Evolutionary conservation across 2,888 invertebrate genomes (phyloP).

Genomic region (Neria commutata): DNA sequence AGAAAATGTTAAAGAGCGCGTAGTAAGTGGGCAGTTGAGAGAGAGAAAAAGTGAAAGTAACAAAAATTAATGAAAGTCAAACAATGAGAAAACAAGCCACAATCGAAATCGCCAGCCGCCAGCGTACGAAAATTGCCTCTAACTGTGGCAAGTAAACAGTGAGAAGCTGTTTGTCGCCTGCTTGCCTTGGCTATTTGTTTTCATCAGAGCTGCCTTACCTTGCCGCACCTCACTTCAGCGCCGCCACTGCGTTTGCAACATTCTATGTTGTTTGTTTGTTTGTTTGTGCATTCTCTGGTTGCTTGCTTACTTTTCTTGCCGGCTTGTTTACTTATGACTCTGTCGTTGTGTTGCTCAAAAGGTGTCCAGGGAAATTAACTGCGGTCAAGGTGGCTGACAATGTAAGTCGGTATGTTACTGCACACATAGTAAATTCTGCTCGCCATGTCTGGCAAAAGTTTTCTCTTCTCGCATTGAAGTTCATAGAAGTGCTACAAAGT

Average conservation of each 20-base stretch:
- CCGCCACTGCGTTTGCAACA: neutral
- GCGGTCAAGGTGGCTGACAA: too few relatives aligned
- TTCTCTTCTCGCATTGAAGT: too few relatives aligned
- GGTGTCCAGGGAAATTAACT: constrained; percentile 1
- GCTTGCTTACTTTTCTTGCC: neutral
- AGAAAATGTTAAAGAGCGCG: neutral
- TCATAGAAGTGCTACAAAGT: too few relatives aligned
- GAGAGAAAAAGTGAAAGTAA: neutral
- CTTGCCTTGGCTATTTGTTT: neutral
- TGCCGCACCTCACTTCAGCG: too few relatives aligned
- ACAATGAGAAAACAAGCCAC: neutral
- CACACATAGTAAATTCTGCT: too few relatives aligned
- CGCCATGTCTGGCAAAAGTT: too few relatives aligned
- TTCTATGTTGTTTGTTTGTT: neutral
- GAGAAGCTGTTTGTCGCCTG: neutral
- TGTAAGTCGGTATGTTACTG: too few relatives aligned
- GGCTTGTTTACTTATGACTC: neutral
- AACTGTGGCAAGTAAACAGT: neutral
- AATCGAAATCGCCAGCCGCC: neutral
- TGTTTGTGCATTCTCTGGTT: neutral
- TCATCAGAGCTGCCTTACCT: too few relatives aligned
- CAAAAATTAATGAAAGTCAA: constrained; percentile 3
- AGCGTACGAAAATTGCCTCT: neutral
- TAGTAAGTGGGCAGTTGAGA: too few relatives aligned
- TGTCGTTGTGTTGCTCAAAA: neutral